Conservation (phyloP, 2,797 vertebrate species). For the Enteromius unitaeniatus region DNA sequence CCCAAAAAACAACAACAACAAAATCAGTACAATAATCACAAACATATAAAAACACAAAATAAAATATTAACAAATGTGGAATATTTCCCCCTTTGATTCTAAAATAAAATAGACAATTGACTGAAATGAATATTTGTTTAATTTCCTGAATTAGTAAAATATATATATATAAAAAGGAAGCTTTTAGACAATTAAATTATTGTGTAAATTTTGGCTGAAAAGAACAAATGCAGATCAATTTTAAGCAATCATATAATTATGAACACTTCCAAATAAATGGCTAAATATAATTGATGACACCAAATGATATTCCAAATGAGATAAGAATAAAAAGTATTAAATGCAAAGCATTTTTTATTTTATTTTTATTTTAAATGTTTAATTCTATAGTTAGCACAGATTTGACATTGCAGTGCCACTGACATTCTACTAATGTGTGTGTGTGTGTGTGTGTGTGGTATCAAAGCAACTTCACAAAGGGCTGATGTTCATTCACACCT, state of each 20-base stretch:
- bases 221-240: not conserved
- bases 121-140: not conserved
- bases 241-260: too few relatives aligned
- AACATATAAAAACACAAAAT: too few relatives aligned
- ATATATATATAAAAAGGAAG: not conserved
- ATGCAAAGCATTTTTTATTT: not conserved
- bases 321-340: not conserved
- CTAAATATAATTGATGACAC: not conserved
- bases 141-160: not conserved
- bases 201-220: not conserved
- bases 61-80: too few relatives aligned
- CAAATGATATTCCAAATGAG: too few relatives aligned
- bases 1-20: too few relatives aligned
- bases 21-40: too few relatives aligned
- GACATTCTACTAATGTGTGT: not conserved
- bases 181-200: too few relatives aligned
- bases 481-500: conserved; percentile 8
- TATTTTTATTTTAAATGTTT: too few relatives aligned
- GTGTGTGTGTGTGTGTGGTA: not conserved
- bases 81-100: not conserved
- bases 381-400: too few relatives aligned
- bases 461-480: not conserved
- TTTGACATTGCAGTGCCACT: not conserved
- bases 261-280: not conserved
- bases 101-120: not conserved